Conservation (phyloP, 2,113 vertebrate species). For the Melierax canorus region DNA sequence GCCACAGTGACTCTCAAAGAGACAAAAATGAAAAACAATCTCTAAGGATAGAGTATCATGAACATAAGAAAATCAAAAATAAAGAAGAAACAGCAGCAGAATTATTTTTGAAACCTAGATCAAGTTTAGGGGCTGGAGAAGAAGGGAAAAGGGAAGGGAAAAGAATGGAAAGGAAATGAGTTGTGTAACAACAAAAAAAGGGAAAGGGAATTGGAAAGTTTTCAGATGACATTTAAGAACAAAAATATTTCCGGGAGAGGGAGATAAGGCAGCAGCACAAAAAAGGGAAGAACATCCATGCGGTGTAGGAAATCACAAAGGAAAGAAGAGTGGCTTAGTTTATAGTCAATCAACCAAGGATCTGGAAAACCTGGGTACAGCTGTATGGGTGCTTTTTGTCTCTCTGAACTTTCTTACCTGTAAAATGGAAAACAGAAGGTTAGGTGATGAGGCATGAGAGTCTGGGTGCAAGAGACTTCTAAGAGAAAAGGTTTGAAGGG, state of each 20-base stretch:
- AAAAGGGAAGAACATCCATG: background rate
- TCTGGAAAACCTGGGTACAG: background rate
- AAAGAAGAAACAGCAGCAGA: background rate
- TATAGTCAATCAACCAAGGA: background rate
- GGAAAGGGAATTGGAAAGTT: slow-evolving; percentile 11
- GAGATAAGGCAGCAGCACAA: background rate
- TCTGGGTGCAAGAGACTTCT: background rate
- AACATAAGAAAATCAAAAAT: slow-evolving; percentile 15
- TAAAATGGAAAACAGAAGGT: background rate
- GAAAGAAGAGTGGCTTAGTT: background rate
- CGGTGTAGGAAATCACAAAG: background rate
- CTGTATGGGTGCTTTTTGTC: background rate
- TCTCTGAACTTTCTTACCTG: background rate
- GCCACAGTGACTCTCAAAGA: background rate
- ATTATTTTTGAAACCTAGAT: background rate
- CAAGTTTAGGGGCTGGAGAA: background rate
- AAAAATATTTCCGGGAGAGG: background rate
- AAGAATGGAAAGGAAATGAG: background rate
- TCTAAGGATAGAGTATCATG: background rate
- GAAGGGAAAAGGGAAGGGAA: background rate
- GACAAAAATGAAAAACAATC: background rate
- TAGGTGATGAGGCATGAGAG: background rate
- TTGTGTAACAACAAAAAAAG: background rate
- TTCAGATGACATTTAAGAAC: slow-evolving; percentile 25
- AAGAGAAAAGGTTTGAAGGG: background rate